Evolutionary conservation across 2,888 invertebrate species (phyloP).

Genomic region (Chrysolina haemoptera): DNA sequence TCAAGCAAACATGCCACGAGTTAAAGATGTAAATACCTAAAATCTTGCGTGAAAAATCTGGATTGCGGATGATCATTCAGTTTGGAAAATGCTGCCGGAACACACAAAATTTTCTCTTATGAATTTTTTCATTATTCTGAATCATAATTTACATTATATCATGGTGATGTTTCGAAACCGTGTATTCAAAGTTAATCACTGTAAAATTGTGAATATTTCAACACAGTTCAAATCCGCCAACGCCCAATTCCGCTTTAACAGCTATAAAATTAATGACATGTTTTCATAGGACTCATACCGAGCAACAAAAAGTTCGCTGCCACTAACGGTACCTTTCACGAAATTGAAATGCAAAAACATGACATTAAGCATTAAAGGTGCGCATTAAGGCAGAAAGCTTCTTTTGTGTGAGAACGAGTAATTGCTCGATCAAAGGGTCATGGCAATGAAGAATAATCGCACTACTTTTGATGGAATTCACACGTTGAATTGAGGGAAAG

Average conservation of each 20-base stretch:
- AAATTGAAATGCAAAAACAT: constrained; percentile 41
- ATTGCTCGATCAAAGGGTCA: constrained; percentile 5
- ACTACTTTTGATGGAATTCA: background rate
- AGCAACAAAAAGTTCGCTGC: constrained; percentile 23
- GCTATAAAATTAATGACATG: constrained; percentile 15
- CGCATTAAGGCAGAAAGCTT: constrained; percentile 35
- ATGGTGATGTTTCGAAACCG: too few relatives aligned
- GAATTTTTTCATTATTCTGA: too few relatives aligned
- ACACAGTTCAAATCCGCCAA: background rate
- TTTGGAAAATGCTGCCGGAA: too few relatives aligned
- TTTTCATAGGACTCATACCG: constrained; percentile 11
- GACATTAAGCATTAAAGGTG: constrained; percentile 37
- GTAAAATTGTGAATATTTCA: too few relatives aligned
- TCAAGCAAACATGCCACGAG: too few relatives aligned
- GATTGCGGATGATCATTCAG: too few relatives aligned
- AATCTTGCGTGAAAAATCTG: too few relatives aligned
- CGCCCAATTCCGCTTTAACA: background rate
- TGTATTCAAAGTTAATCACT: too few relatives aligned
- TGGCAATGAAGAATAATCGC: background rate
- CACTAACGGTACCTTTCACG: constrained; percentile 29
- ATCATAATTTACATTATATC: too few relatives aligned
- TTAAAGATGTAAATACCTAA: too few relatives aligned
- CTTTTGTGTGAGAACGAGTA: constrained; percentile 22
- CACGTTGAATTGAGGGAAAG: background rate
- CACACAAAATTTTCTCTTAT: too few relatives aligned